These are phyloP conservation scores for Rotaria socialis DNA, from an alignment of 2,888 invertebrate genomes.

Conservation along the genomic window DNA sequence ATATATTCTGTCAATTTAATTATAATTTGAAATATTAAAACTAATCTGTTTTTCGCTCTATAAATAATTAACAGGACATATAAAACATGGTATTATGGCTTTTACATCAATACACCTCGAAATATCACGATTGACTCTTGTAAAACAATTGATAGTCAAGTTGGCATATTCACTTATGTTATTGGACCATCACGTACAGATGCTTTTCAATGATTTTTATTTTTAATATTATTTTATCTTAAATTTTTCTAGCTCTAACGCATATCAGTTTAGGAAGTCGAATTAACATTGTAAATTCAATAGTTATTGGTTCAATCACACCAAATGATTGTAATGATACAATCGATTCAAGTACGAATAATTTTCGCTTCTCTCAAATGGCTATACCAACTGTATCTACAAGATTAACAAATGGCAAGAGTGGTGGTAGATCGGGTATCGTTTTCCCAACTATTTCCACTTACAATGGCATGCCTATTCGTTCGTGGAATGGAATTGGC, in stretches of 20 bases:
- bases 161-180: conserved; percentile 51
- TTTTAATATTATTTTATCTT: too few species aligned
- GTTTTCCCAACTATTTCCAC: conserved; percentile 45
- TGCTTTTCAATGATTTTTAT: neutral
- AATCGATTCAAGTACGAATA: neutral
- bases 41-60: too few species aligned
- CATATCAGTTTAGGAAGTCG: conserved; percentile 50
- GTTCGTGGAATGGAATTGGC: conserved; percentile 49
- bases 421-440: conserved; percentile 39
- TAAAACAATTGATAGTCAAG: conserved; percentile 51
- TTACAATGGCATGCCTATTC: conserved; percentile 51
- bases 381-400: neutral
- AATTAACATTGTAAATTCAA: conserved; percentile 49
- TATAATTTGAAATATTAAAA: too few species aligned
- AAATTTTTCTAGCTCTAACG: conserved; percentile 36
- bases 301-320: conserved; percentile 52
- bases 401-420: neutral
- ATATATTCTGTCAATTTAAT: too few species aligned
- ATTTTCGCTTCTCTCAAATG: neutral
- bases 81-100: conserved; percentile 52
- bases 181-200: conserved; percentile 48
- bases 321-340: conserved; percentile 49
- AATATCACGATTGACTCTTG: conserved; percentile 48
- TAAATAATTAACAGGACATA: too few species aligned
- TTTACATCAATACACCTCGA: conserved; percentile 50